These are phyloP conservation scores for Tenthredo mesomela DNA, from an alignment of 2,888 invertebrate genomes.

Conservation along the genomic window DNA sequence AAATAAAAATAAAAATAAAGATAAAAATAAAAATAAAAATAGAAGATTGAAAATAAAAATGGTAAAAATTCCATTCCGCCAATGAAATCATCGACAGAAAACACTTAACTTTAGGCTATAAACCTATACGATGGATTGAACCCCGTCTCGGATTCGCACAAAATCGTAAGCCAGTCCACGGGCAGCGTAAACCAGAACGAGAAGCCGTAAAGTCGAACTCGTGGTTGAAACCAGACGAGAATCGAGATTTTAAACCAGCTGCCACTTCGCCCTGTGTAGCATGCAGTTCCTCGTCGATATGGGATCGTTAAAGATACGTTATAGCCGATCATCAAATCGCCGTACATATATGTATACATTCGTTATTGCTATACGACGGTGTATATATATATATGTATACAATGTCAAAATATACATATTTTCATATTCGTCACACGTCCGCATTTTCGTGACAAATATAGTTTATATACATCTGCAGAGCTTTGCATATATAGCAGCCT, in stretches of 20 bases:
- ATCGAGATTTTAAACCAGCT: background rate
- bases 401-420: background rate
- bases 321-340: constrained; percentile 35
- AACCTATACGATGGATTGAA: background rate
- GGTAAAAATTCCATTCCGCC: background rate
- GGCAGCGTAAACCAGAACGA: constrained; percentile 15
- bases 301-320: constrained; percentile 32
- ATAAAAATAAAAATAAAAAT: background rate
- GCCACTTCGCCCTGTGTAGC: background rate
- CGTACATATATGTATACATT: background rate
- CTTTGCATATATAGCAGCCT: too few relatives aligned
- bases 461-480: too few relatives aligned
- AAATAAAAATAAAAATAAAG: background rate
- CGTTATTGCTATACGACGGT: background rate
- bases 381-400: too few relatives aligned
- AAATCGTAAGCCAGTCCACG: background rate
- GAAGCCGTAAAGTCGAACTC: constrained; percentile 1
- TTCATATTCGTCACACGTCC: background rate
- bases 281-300: background rate
- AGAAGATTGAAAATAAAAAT: background rate
- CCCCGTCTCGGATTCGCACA: background rate
- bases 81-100: background rate
- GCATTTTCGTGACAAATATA: background rate
- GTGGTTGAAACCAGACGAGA: constrained; percentile 19
- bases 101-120: background rate